These are phyloP conservation scores for Cladopsammia gracilis DNA, from an alignment of 64 coral and sea anemone genomes.

Conservation along the genomic window DNA sequence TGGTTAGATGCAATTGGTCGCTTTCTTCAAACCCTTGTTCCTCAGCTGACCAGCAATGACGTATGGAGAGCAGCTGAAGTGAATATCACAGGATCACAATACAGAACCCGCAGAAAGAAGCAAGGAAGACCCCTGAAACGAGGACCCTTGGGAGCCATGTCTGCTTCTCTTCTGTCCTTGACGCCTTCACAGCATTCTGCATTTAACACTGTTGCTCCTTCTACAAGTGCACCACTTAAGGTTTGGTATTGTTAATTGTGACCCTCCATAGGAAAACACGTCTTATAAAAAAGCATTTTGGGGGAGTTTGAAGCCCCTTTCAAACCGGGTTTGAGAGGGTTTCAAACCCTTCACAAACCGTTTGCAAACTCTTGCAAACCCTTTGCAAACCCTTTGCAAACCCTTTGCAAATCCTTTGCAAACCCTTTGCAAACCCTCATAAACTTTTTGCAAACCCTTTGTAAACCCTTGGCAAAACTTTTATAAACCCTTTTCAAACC, in stretches of 20 bases:
- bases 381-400: no score
- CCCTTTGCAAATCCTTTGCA: no score
- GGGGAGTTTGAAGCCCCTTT: no score
- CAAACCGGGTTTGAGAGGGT: no score
- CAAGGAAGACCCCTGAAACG: not conserved
- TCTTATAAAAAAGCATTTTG: no score
- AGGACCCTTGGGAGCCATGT: not conserved
- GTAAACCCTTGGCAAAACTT: no score
- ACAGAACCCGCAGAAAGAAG: not conserved
- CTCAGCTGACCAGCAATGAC: constrained; percentile 61
- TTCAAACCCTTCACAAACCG: no score
- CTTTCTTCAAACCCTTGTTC: constrained; percentile 72
- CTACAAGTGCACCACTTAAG: constrained; percentile 7
- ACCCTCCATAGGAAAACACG: no score
- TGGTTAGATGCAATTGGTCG: constrained; percentile 85
- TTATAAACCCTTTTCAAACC: no score
- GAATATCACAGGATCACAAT: not conserved
- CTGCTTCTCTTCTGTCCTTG: constrained; percentile 8
- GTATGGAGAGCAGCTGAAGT: constrained; percentile 63
- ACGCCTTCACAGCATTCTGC: constrained; percentile 69
- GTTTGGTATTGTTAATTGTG: not conserved
- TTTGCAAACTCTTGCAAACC: no score
- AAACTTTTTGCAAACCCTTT: no score
- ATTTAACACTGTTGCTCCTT: constrained; percentile 60
- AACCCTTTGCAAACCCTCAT: no score